phyloP scores from a whole-genome alignment of 2,888 invertebrate species.

The Sympetrum striolatum region DNA sequence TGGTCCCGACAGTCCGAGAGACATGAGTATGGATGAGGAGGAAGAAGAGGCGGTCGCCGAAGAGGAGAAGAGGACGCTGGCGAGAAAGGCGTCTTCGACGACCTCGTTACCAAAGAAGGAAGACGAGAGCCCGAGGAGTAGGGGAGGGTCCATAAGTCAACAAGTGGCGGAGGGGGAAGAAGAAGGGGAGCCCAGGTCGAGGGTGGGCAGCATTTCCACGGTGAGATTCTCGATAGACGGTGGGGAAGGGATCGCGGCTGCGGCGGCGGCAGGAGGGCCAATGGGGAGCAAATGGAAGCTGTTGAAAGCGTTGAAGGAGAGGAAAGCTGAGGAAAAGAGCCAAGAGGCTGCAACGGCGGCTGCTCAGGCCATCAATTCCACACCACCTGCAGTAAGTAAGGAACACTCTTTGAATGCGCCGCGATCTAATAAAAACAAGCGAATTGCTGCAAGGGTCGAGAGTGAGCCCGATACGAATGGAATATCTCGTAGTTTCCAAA shows the following conservation, averaged over 20 bases:
- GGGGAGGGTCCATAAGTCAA: slow-evolving; percentile 17
- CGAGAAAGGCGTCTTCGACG: slow-evolving; percentile 50
- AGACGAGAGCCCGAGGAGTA: background rate
- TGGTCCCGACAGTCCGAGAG: slow-evolving; percentile 83
- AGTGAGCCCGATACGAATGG: too few species aligned
- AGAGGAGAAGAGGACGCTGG: slow-evolving; percentile 59
- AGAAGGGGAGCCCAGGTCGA: slow-evolving; percentile 57
- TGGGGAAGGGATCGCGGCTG: slow-evolving; percentile 55
- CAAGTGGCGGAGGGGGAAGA: slow-evolving; percentile 53
- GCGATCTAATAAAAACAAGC: too few species aligned
- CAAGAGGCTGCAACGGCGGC: slow-evolving; percentile 73
- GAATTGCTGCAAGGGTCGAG: too few species aligned
- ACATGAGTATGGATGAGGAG: slow-evolving; percentile 74
- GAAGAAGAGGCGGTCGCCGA: slow-evolving; percentile 60
- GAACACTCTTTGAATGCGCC: background rate
- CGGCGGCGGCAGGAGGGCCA: slow-evolving; percentile 61
- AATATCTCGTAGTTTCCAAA: too few species aligned
- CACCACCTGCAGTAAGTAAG: background rate
- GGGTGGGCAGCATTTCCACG: slow-evolving; percentile 53
- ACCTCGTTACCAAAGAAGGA: slow-evolving; percentile 50
- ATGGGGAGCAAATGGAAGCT: slow-evolving; percentile 90
- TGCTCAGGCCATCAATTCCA: slow-evolving; percentile 62
- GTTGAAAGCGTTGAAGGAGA: slow-evolving; percentile 85
- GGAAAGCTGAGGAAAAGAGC: slow-evolving; percentile 85
- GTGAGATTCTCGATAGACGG: slow-evolving; percentile 17